Percentiles rank a stretch among this genome's conserved stretches.
These are phyloP conservation scores for Phaonia tiefii DNA, from an alignment of 2,888 invertebrate genomes.

Conservation along the genomic window DNA sequence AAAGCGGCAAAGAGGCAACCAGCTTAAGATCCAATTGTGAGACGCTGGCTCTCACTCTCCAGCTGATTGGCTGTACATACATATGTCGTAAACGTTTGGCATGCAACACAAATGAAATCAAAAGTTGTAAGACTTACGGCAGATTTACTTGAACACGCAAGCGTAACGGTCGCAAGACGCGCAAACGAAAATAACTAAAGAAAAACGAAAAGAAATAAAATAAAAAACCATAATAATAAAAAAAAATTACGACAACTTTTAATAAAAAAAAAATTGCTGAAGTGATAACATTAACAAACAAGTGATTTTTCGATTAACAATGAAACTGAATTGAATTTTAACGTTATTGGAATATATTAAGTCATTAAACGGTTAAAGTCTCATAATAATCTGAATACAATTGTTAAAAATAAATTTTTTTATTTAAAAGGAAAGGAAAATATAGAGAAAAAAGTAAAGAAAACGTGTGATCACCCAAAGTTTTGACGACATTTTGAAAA, in stretches of 20 bases:
- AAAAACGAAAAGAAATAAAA: not conserved
- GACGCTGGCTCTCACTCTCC: not conserved
- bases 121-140: constrained; percentile 65
- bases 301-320: too few relatives aligned
- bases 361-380: too few relatives aligned
- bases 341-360: too few relatives aligned
- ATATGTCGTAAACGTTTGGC: not conserved
- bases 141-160: constrained; percentile 73
- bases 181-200: constrained; percentile 7
- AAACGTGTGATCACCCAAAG: too few relatives aligned
- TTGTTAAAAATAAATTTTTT: not conserved
- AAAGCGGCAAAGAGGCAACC: too few relatives aligned
- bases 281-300: not conserved
- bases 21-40: constrained; percentile 55
- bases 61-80: not conserved
- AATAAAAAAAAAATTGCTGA: not conserved
- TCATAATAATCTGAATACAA: not conserved
- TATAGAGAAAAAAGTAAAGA: constrained; percentile 4
- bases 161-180: constrained; percentile 69
- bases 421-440: not conserved
- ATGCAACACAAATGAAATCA: constrained; percentile 65
- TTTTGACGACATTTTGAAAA: too few relatives aligned
- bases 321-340: too few relatives aligned
- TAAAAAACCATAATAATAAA: constrained; percentile 26
- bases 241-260: not conserved